A percentile compares a stretch with the other conserved stretches of the same genome.
phyloP scores from a whole-genome alignment of 2,113 vertebrate species.

The Tragulus kanchil region DNA sequence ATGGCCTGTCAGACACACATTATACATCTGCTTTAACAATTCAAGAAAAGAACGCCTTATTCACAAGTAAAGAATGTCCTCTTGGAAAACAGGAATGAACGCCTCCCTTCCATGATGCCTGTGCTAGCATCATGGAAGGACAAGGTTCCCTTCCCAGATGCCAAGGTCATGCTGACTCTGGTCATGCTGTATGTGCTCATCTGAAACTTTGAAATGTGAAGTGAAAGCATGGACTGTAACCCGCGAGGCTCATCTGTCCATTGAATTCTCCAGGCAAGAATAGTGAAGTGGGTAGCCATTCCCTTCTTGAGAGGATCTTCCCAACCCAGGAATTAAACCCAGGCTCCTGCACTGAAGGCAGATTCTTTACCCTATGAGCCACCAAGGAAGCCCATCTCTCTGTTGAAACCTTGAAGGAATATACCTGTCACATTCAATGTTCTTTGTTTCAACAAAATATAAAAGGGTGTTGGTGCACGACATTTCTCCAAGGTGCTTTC shows the following conservation, averaged over 20 bases:
- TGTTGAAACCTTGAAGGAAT: neutral
- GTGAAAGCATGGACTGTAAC: neutral
- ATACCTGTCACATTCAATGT: neutral
- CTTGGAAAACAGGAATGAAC: neutral
- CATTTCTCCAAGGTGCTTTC: neutral
- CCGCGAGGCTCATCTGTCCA: neutral
- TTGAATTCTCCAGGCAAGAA: neutral
- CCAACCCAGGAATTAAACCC: neutral
- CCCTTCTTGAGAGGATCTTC: neutral
- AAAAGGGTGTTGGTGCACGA: neutral
- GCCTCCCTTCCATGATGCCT: neutral
- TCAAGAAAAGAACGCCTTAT: neutral
- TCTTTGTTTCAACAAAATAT: neutral
- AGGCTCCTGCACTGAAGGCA: rapidly evolving
- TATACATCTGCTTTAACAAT: neutral
- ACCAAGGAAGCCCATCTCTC: neutral
- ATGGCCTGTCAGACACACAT: neutral
- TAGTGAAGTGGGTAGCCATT: neutral
- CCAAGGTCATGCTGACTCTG: neutral
- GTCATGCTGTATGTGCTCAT: neutral
- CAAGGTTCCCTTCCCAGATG: neutral
- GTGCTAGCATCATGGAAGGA: neutral
- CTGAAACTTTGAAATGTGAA: neutral
- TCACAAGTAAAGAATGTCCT: neutral
- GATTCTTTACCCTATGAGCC: neutral